Conservation (phyloP, 2,888 invertebrate genomes). For the Netelia fuscicornis region DNA sequence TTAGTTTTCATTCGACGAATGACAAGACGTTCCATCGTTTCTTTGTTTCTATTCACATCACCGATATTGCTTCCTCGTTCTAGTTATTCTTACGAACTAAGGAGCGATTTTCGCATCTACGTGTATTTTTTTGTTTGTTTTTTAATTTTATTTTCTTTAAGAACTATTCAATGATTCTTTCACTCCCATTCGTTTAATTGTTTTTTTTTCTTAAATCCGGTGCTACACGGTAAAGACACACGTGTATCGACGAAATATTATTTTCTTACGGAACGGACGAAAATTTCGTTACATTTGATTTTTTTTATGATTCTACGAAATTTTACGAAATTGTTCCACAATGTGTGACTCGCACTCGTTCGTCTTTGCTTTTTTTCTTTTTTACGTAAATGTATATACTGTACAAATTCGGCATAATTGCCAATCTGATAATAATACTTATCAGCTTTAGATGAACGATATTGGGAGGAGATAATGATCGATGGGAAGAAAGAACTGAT, state of each 20-base stretch:
- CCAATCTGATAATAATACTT: conserved; percentile 59
- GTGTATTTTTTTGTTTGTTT: conserved; percentile 32
- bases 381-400: conserved; percentile 71
- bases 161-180: conserved; percentile 71
- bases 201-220: neutral
- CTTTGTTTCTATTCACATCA: conserved; percentile 43
- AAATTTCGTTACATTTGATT: conserved; percentile 15
- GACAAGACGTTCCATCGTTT: conserved; percentile 12
- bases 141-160: conserved; percentile 46
- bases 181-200: conserved; percentile 26
- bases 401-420: conserved; percentile 76
- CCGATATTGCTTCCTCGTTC: conserved; percentile 61
- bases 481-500: conserved; percentile 30
- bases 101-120: conserved; percentile 45
- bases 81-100: conserved; percentile 61
- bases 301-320: neutral
- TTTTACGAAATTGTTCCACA: conserved; percentile 1
- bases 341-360: conserved; percentile 19
- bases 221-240: conserved; percentile 1
- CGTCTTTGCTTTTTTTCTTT: conserved; percentile 32
- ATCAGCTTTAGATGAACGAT: conserved; percentile 51
- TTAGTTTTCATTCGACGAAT: conserved; percentile 15
- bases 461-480: conserved; percentile 44
- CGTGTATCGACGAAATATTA: conserved; percentile 12
- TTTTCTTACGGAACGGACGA: conserved; percentile 1